Percentiles rank a stretch among this genome's conserved stretches.
phyloP scores from a whole-genome alignment of 2,797 vertebrate genomes.

The Trematomus bernacchii region DNA sequence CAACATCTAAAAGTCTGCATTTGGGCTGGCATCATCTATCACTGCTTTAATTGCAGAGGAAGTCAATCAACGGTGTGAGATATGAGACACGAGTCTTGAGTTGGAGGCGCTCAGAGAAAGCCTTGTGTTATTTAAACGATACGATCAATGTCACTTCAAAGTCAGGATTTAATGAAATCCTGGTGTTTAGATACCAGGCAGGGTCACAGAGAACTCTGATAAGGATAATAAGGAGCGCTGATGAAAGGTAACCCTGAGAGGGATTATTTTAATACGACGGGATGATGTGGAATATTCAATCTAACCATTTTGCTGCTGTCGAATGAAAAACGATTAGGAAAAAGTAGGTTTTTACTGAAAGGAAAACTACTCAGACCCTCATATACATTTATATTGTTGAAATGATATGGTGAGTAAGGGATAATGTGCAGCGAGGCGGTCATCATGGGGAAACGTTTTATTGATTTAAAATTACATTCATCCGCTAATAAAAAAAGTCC shows the following conservation, averaged over 20 bases:
- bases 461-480: no score
- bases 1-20: conserved; percentile 26
- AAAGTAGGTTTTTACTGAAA: neutral
- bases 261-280: conserved; percentile 31
- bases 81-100: conserved; percentile 15
- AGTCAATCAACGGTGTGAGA: conserved; percentile 34
- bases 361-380: neutral
- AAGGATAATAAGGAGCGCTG: conserved; percentile 20
- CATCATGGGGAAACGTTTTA: no score
- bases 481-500: no score
- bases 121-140: conserved; percentile 44
- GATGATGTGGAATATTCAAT: conserved; percentile 4
- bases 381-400: neutral
- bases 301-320: conserved; percentile 1
- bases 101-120: neutral
- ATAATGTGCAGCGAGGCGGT: no score
- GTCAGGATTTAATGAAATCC: conserved; percentile 51
- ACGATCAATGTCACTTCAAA: conserved; percentile 59
- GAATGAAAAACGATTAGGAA: neutral
- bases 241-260: conserved; percentile 29
- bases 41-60: conserved; percentile 37
- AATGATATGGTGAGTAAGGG: neutral
- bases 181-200: conserved; percentile 20
- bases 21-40: conserved; percentile 15
- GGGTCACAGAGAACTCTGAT: conserved; percentile 35